Conservation (phyloP, 2,113 vertebrate genomes). For the Callorhinus ursinus region DNA sequence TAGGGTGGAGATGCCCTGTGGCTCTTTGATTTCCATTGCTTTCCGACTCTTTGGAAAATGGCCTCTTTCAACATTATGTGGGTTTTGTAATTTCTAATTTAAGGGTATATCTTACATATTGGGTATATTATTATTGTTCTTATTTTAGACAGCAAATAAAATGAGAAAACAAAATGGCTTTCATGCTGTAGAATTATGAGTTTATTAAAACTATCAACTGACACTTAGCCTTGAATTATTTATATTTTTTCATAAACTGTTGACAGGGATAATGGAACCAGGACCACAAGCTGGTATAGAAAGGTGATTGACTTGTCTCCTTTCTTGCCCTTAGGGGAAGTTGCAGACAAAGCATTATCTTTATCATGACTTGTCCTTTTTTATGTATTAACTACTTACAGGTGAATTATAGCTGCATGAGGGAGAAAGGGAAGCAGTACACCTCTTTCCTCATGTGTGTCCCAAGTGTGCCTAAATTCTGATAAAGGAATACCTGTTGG, state of each 20-base stretch:
- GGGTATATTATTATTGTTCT: neutral
- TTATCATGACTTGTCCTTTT: neutral
- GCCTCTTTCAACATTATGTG: neutral
- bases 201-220: slow-evolving; percentile 30
- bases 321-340: neutral
- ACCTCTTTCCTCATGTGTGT: neutral
- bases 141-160: slow-evolving; percentile 6
- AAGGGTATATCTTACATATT: neutral
- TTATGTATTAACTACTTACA: neutral
- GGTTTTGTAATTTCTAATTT: slow-evolving; percentile 21
- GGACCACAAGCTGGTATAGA: neutral
- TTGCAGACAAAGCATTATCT: neutral
- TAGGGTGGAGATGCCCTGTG: neutral
- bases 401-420: neutral
- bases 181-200: neutral
- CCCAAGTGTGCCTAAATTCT: neutral
- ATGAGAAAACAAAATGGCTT: neutral
- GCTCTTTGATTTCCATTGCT: neutral
- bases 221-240: slow-evolving; percentile 49
- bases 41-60: slow-evolving; percentile 4
- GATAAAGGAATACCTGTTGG: neutral
- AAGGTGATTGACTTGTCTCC: neutral
- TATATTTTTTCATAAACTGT: slow-evolving; percentile 8
- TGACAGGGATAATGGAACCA: neutral
- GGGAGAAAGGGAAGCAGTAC: neutral